These are phyloP conservation scores for Bovichtus variegatus DNA, from an alignment of 2,797 vertebrate genomes.

Conservation along the genomic window DNA sequence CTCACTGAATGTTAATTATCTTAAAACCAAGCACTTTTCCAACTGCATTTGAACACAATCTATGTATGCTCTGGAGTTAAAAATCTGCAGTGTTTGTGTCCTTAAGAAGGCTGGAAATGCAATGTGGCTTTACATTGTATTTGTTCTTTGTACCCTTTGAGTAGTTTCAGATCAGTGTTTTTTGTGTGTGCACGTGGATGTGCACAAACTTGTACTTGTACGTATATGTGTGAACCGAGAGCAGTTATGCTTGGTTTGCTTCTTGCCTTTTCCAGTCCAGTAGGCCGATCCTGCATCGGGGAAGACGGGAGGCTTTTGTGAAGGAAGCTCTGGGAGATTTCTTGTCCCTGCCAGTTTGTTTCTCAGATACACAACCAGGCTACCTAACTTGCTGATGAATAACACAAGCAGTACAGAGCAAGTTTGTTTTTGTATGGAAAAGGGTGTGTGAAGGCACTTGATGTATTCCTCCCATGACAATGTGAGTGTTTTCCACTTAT, in stretches of 20 bases:
- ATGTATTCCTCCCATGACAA: slow-evolving; percentile 74
- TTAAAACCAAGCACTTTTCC: slow-evolving; percentile 56
- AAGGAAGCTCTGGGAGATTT: slow-evolving; percentile 74
- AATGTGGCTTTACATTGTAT: slow-evolving; percentile 46
- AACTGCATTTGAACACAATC: slow-evolving; percentile 44
- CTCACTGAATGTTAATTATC: slow-evolving; percentile 79
- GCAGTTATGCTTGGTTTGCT: slow-evolving; percentile 75
- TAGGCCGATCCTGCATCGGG: slow-evolving; percentile 63
- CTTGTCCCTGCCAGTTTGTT: slow-evolving; percentile 79
- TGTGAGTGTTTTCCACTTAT: slow-evolving; percentile 72
- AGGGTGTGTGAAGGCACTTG: slow-evolving; percentile 64
- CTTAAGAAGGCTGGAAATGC: slow-evolving; percentile 50
- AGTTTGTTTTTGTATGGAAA: slow-evolving; percentile 57
- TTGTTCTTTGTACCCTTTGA: slow-evolving; percentile 51
- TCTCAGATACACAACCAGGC: slow-evolving; percentile 72
- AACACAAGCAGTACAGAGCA: slow-evolving; percentile 58
- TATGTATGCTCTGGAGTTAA: slow-evolving; percentile 52
- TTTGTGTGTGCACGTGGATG: slow-evolving; percentile 30
- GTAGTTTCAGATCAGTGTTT: slow-evolving; percentile 52
- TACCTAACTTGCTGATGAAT: slow-evolving; percentile 79
- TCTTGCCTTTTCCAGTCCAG: slow-evolving; percentile 78
- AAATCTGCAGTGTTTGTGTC: slow-evolving; percentile 43
- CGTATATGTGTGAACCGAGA: slow-evolving; percentile 58
- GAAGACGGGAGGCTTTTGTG: slow-evolving; percentile 55
- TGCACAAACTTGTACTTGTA: slow-evolving; percentile 58